Conservation (phyloP, 1,140 invertebrate species). For the Andricus grossulariae region DNA sequence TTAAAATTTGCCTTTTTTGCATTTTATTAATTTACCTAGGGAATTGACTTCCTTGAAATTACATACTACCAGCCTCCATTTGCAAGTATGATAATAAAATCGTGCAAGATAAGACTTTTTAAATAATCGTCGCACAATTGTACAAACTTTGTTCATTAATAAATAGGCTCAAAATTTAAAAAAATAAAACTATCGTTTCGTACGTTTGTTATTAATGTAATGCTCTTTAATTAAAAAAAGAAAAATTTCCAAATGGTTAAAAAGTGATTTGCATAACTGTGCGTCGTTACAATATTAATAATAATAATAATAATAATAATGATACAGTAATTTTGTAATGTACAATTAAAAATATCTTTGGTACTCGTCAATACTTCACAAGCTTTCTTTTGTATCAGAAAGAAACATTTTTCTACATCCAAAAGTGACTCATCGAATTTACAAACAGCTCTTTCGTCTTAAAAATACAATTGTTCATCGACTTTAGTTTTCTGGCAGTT, state of each 20-base stretch:
- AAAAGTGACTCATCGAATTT: conserved; percentile 2
- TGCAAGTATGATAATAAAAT: conserved; percentile 12
- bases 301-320: not conserved
- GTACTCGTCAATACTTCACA: conserved; percentile 19
- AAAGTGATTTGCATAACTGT: no score
- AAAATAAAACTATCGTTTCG: no score
- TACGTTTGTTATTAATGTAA: no score
- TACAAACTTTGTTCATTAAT: no score
- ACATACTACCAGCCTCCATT: conserved; percentile 10
- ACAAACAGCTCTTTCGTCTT: not conserved
- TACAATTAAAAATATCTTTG: conserved; percentile 32
- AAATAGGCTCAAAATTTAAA: no score
- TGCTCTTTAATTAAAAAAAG: no score
- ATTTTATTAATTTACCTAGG: not conserved
- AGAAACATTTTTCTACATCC: not conserved
- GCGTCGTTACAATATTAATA: not conserved
- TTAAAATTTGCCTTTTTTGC: not conserved
- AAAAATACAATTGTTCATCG: conserved; percentile 1
- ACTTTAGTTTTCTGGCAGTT: not conserved
- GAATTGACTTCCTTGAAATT: conserved; percentile 18
- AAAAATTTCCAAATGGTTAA: no score
- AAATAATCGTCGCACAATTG: not conserved
- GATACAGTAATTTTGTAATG: conserved; percentile 14
- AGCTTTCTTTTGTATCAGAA: not conserved
- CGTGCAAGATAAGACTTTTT: conserved; percentile 7